A percentile compares a stretch with the other conserved stretches of the same genome.
These are phyloP conservation scores for Pseudobourletiella spinata DNA, from an alignment of 1,140 invertebrate genomes.

Conservation along the genomic window DNA sequence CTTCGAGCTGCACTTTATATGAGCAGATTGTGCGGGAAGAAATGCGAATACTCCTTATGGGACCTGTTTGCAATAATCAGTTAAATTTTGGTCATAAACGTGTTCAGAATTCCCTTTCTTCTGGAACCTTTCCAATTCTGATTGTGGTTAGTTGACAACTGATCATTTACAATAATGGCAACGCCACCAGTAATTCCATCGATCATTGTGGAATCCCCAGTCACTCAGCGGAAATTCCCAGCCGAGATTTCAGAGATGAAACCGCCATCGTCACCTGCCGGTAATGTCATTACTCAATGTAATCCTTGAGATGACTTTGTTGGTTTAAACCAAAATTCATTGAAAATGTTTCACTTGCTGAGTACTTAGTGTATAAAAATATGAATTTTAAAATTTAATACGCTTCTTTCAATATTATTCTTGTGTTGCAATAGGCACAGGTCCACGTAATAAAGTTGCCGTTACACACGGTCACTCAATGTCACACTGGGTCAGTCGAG, in stretches of 20 bases:
- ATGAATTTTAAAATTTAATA: not conserved
- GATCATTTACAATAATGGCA: no score
- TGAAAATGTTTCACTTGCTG: not conserved
- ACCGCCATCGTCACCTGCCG: not conserved
- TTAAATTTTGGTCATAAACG: no score
- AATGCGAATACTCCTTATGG: no score
- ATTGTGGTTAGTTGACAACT: no score
- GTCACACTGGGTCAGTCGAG: not conserved
- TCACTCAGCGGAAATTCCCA: not conserved
- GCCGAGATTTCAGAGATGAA: not conserved
- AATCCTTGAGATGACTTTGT: not conserved
- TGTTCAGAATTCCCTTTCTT: no score
- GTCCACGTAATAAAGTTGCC: not conserved
- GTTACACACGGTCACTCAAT: not conserved
- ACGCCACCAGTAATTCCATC: not conserved
- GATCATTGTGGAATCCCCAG: not conserved
- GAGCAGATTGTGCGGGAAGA: no score
- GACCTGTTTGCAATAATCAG: no score
- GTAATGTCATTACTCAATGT: not conserved
- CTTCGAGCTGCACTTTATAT: no score
- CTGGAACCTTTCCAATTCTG: no score
- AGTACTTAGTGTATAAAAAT: not conserved
- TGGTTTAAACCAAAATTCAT: not conserved
- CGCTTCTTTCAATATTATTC: not conserved
- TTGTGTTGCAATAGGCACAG: not conserved